These are phyloP conservation scores for Petaurus breviceps DNA, from an alignment of 2,113 vertebrate genomes.

Conservation along the genomic window DNA sequence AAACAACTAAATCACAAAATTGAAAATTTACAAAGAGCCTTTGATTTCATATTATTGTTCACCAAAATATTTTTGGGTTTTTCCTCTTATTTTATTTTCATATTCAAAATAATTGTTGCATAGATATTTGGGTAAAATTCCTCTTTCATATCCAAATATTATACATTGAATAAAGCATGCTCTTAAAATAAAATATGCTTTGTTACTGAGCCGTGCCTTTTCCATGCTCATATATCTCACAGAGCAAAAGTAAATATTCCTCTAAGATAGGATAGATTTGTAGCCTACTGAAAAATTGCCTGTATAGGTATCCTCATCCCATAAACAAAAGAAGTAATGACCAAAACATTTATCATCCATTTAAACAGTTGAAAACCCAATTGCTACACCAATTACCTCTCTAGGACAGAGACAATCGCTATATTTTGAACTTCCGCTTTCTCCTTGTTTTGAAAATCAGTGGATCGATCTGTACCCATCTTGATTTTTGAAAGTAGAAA, in stretches of 20 bases:
- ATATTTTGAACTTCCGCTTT: neutral
- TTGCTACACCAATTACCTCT: neutral
- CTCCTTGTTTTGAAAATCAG: neutral
- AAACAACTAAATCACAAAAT: neutral
- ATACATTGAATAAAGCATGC: neutral
- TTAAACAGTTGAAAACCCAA: neutral
- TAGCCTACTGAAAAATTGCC: neutral
- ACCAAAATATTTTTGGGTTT: neutral
- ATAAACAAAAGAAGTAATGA: neutral
- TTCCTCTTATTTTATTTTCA: neutral
- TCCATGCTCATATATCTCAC: neutral
- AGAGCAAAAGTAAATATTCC: neutral
- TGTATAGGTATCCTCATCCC: neutral
- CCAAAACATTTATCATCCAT: neutral
- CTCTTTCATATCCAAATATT: neutral
- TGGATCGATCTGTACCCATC: neutral
- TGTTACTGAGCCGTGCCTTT: neutral
- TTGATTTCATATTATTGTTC: neutral
- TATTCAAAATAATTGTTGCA: neutral
- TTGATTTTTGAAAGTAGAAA: neutral
- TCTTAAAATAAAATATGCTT: neutral
- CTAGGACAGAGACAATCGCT: conserved; percentile 2
- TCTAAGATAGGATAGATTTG: neutral
- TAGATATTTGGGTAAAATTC: neutral
- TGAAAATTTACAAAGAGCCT: neutral